These are phyloP conservation scores for Cabera pusaria DNA, from an alignment of 2,888 invertebrate genomes.

Conservation along the genomic window DNA sequence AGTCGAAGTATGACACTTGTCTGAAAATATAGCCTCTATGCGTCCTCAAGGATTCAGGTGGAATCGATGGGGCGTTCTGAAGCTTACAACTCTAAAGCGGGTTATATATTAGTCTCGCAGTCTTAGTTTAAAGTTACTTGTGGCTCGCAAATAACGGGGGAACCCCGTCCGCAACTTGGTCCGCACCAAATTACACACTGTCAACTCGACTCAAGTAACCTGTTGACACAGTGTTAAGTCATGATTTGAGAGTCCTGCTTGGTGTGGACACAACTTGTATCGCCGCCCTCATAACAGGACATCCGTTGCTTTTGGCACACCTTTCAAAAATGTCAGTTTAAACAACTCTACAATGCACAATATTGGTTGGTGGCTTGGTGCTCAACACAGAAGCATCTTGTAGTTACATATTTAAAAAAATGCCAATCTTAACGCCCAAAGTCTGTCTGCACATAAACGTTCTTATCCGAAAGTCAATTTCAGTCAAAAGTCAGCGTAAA, in stretches of 20 bases:
- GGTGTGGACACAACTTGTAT: slow-evolving; percentile 55
- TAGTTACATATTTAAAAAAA: no score
- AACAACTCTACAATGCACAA: no score
- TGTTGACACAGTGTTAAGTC: slow-evolving; percentile 72
- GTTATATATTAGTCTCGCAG: slow-evolving; percentile 69
- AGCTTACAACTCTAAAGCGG: slow-evolving; percentile 58
- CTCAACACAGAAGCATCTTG: no score
- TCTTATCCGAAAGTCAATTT: slow-evolving; percentile 23
- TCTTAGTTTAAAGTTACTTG: slow-evolving; percentile 71
- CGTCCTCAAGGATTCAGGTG: slow-evolving; percentile 48
- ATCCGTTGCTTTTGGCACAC: slow-evolving; percentile 39
- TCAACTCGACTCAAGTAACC: slow-evolving; percentile 77
- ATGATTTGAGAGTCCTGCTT: slow-evolving; percentile 61
- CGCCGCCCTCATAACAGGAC: slow-evolving; percentile 38
- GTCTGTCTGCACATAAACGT: slow-evolving; percentile 15
- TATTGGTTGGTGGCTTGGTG: no score
- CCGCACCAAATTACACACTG: slow-evolving; percentile 75
- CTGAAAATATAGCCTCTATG: slow-evolving; percentile 43
- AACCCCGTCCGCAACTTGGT: slow-evolving; percentile 62
- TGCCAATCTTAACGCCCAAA: slow-evolving; percentile 20
- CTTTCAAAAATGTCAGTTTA: no score
- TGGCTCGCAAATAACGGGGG: slow-evolving; percentile 69
- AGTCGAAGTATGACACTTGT: slow-evolving; percentile 37
- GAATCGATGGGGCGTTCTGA: slow-evolving; percentile 48
- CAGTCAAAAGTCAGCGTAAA: no score